Evolutionary conservation across 2,113 vertebrate genomes (phyloP).

Genomic region (Irena cyanogastra): DNA sequence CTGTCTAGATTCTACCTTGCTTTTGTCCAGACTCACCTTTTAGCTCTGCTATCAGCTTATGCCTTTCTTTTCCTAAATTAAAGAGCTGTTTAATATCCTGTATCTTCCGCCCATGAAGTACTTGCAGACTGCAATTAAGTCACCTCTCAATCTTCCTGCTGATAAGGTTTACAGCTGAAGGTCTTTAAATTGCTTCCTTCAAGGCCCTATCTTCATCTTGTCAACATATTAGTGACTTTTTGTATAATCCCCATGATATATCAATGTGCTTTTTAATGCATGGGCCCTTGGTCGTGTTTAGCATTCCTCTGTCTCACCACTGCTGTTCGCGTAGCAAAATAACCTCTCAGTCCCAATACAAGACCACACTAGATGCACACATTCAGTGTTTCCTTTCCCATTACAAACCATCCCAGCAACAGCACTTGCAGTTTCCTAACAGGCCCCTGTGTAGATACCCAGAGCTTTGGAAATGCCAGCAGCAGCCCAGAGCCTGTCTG

Average conservation of each 20-base stretch:
- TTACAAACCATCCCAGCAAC: neutral
- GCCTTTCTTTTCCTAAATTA: neutral
- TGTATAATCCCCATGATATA: neutral
- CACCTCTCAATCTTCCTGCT: neutral
- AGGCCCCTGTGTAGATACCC: neutral
- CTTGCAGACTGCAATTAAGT: neutral
- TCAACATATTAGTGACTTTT: neutral
- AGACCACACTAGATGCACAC: neutral
- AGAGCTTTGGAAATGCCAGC: neutral
- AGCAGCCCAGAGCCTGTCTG: neutral
- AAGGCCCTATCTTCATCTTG: neutral
- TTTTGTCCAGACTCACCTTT: neutral
- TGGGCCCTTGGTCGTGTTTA: neutral
- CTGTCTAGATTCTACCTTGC: neutral
- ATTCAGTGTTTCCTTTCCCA: neutral
- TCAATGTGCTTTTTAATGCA: neutral
- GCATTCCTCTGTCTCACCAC: neutral
- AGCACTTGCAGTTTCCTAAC: neutral
- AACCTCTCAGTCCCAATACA: neutral
- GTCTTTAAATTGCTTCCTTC: neutral
- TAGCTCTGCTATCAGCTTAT: neutral
- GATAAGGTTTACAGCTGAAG: neutral
- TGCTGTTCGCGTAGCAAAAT: neutral
- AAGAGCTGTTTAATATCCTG: neutral
- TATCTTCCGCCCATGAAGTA: neutral